Conservation (phyloP, 2,797 vertebrate genomes). For the Hafferia zeledoni region DNA sequence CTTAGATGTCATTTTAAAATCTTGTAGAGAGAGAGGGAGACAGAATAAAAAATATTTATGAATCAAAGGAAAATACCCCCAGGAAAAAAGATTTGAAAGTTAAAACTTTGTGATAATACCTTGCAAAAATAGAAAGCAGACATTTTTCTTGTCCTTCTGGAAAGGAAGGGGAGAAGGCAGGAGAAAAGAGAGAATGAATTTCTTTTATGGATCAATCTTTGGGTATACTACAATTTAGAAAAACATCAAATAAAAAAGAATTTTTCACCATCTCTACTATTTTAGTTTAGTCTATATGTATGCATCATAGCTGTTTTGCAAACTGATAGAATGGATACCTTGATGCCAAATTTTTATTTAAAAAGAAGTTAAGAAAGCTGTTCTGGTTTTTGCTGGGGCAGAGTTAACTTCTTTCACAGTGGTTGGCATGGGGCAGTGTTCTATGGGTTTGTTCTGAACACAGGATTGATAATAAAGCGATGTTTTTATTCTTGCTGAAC, state of each 20-base stretch:
- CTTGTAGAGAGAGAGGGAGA: background rate
- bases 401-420: background rate
- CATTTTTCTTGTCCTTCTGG: background rate
- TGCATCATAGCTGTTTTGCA: background rate
- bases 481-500: background rate
- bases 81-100: background rate
- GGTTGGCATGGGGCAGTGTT: background rate
- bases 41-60: background rate
- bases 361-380: background rate
- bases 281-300: background rate
- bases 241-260: background rate
- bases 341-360: background rate
- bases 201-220: fast-evolving
- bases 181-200: fast-evolving
- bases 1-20: background rate
- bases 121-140: background rate
- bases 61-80: background rate
- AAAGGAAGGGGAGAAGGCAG: fast-evolving
- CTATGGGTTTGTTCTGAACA: background rate
- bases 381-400: background rate
- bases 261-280: background rate
- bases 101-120: background rate
- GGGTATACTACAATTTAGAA: background rate
- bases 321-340: background rate
- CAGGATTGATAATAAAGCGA: fast-evolving